These are phyloP conservation scores for Pogoniulus pusillus DNA, from an alignment of 2,797 vertebrate genomes.

Conservation along the genomic window DNA sequence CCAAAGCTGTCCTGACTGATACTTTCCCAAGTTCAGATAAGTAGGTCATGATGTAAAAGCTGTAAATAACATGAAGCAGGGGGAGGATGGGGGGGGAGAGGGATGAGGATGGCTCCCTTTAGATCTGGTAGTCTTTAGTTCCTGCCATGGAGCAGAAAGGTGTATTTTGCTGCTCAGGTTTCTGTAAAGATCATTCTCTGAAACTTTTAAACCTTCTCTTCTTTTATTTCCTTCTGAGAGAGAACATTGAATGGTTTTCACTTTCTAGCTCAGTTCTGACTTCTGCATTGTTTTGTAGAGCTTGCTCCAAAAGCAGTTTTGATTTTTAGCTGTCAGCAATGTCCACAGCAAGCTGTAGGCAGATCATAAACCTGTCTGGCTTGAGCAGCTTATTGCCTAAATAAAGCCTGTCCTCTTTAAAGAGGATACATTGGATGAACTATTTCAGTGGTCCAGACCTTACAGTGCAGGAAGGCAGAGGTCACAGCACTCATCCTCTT, in stretches of 20 bases:
- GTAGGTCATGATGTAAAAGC: background rate
- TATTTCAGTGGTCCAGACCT: constrained; percentile 8
- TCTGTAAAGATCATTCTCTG: background rate
- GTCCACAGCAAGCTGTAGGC: background rate
- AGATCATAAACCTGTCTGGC: constrained; percentile 1
- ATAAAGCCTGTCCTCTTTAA: constrained; percentile 39
- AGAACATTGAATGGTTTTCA: background rate
- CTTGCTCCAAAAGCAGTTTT: background rate
- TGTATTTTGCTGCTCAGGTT: background rate
- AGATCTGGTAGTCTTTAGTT: background rate
- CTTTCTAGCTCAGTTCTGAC: background rate
- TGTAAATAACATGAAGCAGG: background rate
- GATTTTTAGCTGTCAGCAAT: background rate
- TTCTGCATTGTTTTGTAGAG: background rate
- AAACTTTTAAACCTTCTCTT: background rate
- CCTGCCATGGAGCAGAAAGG: background rate
- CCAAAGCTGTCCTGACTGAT: background rate
- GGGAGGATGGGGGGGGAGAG: too few species aligned
- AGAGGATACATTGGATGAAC: constrained; percentile 17
- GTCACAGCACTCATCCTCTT: background rate
- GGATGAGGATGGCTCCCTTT: background rate
- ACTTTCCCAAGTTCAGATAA: background rate
- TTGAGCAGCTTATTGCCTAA: constrained; percentile 47
- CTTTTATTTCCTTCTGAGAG: background rate
- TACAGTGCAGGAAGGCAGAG: constrained; percentile 43